Evolutionary conservation across 2,113 vertebrate species (phyloP), one percentile per base, ranked within the genome.

Genomic region (Machaerirhynchus nigripectus): DNA sequence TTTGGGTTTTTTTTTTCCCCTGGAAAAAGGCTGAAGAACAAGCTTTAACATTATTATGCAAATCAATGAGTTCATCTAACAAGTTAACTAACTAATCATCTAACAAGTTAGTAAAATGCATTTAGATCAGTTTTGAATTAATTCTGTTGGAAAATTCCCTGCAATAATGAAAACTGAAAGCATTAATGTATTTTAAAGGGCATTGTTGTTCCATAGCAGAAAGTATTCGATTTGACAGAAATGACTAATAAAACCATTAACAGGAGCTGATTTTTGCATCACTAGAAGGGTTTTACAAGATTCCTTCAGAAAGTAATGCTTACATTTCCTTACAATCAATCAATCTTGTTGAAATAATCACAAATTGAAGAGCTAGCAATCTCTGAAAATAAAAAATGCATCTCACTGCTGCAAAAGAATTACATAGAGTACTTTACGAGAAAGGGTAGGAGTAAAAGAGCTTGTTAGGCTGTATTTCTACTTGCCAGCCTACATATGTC

Each of bases 331-430:
- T 79, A 42, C 11, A 94, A 55, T 75, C 64, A 49, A 64, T 94
- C 39, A 77, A 30, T 90, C 71, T 94, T 91, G 23, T 86, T 87
- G 89, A 90, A 94, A 89, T 83, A 87, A 86, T 87, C 84, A 75
- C 35, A 89, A 87, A 78, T 28, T 84, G 78, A 78, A 96, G 52
- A 85, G 23, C 21, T 83, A 89, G 26, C 44, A 91, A 57, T 17
- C 59, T 91, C 28, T 91, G 81, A 91, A 78, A 94, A 89, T 46
- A 73, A 83, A 91, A 90, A 68, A 47, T 21, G 63, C 21, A 17
- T 47, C 40, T 85, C 21, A 13, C 26, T 67, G 31, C 39, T 85
- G 27, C 33, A 91, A 53, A 89, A 83, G 33, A 95, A 83, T 83
- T 71, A 19, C 44, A 56, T 10, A 30, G 69, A 75, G 11, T 27